These are phyloP conservation scores for Myotis davidii DNA, from an alignment of 2,113 vertebrate genomes.

Conservation along the genomic window DNA sequence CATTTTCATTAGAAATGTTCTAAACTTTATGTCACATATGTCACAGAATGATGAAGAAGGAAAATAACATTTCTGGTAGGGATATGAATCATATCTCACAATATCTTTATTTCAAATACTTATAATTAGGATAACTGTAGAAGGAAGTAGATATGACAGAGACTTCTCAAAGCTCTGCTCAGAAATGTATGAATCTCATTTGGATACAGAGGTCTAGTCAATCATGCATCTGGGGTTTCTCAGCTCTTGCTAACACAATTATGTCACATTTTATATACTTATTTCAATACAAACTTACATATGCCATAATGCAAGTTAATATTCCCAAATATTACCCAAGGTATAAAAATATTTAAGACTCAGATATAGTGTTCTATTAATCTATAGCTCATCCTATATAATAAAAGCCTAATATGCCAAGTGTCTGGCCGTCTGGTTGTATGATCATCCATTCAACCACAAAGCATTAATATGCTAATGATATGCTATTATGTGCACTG, in stretches of 20 bases:
- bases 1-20: constrained; percentile 32
- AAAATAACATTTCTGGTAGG: constrained; percentile 64
- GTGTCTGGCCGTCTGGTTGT: too few relatives aligned
- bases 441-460: too few relatives aligned
- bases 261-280: background rate
- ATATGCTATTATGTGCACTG: too few relatives aligned
- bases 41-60: constrained; percentile 47
- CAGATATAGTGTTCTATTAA: background rate
- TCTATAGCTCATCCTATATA: background rate
- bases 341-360: background rate
- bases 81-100: constrained; percentile 61
- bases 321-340: background rate
- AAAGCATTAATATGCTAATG: too few relatives aligned
- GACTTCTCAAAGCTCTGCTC: constrained; percentile 31
- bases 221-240: constrained; percentile 6
- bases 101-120: constrained; percentile 60
- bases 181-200: constrained; percentile 61
- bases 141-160: constrained; percentile 55
- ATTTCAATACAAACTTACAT: background rate
- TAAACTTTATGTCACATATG: constrained; percentile 39
- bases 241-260: background rate
- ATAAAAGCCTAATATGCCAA: background rate
- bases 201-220: constrained; percentile 19
- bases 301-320: background rate
- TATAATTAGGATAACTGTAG: constrained; percentile 56